phyloP scores from a whole-genome alignment of 2,113 vertebrate species.

The Puntigrus tetrazona region DNA sequence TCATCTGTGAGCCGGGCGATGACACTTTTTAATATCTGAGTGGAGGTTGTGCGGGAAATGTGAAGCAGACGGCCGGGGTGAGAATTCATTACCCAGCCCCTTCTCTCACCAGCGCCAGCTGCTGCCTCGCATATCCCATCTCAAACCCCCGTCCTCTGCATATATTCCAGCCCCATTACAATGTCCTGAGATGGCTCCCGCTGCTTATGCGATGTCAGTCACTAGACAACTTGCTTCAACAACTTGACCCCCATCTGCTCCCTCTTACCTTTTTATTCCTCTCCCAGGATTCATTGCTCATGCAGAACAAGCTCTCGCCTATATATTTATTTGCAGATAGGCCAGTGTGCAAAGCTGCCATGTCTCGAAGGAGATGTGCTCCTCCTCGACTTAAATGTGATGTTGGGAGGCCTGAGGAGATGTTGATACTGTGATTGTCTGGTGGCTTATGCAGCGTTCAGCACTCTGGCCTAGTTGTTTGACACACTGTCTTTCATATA shows the following conservation, averaged over 20 bases:
- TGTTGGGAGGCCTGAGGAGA: neutral
- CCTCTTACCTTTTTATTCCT: constrained; percentile 45
- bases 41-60: constrained; percentile 71
- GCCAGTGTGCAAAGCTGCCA: neutral
- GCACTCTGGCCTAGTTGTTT: neutral
- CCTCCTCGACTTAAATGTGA: neutral
- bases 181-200: constrained; percentile 59
- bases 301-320: constrained; percentile 38
- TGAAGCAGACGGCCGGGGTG: constrained; percentile 68
- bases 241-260: constrained; percentile 36
- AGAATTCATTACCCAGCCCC: constrained; percentile 73
- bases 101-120: constrained; percentile 57
- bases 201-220: constrained; percentile 47
- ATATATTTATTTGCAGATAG: constrained; percentile 25
- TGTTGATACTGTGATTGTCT: neutral
- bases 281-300: constrained; percentile 44
- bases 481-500: neutral
- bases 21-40: constrained; percentile 86
- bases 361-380: neutral
- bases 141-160: constrained; percentile 61
- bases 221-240: constrained; percentile 37
- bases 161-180: constrained; percentile 69
- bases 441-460: neutral
- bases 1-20: constrained; percentile 75
- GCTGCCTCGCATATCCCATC: constrained; percentile 59